A percentile compares a stretch with the other conserved stretches of the same genome.
Conservation (phyloP, 1,140 invertebrate genomes). For the Pantala flavescens region DNA sequence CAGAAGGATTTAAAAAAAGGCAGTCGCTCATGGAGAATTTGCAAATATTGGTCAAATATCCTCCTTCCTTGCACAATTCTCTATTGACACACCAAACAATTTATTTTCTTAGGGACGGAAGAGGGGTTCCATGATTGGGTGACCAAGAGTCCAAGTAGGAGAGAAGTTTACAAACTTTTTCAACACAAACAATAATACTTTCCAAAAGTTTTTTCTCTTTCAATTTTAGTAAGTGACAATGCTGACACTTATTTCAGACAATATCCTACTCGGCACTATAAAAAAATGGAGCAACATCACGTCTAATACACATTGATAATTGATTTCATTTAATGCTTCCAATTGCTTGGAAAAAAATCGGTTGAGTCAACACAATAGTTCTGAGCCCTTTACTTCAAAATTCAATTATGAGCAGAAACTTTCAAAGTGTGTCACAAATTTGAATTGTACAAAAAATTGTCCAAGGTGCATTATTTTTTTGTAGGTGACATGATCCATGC, state of each 20-base stretch:
- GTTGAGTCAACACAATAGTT: no score
- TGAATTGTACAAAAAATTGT: constrained; percentile 10
- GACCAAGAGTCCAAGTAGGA: not conserved
- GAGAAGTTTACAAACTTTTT: not conserved
- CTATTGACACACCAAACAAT: not conserved
- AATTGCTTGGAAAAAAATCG: no score
- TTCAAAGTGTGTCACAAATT: constrained; percentile 1
- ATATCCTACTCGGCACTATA: no score
- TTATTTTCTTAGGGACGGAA: constrained; percentile 6
- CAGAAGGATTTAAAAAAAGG: not conserved
- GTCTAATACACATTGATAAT: no score
- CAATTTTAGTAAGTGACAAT: no score
- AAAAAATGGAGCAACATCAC: no score
- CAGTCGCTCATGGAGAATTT: not conserved
- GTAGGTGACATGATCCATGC: not conserved
- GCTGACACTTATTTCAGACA: no score
- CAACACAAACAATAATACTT: no score
- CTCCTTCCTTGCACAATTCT: constrained; percentile 8
- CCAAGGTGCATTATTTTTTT: not conserved
- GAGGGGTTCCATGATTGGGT: constrained; percentile 7
- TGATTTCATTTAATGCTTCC: no score
- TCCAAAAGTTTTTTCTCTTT: no score
- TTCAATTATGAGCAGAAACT: not conserved
- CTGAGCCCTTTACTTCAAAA: not conserved
- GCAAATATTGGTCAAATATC: not conserved